These are phyloP conservation scores for Montipora foliosa DNA, from an alignment of 64 coral and sea anemone species.

Conservation along the genomic window DNA sequence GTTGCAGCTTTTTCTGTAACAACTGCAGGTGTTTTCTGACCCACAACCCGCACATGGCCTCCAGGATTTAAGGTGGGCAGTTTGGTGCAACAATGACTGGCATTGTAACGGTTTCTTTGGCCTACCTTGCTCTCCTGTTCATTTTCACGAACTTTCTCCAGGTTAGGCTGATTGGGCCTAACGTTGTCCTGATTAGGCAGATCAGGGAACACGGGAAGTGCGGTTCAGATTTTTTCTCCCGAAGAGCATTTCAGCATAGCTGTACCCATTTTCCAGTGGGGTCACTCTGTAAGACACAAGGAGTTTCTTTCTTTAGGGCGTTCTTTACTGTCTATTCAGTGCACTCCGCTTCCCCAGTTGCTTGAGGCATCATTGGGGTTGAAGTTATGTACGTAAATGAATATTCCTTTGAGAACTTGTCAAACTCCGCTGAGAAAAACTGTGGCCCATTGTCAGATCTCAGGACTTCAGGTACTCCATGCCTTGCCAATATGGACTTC, in stretches of 20 bases:
- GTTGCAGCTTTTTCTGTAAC: neutral
- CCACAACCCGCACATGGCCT: neutral
- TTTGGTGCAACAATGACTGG: neutral
- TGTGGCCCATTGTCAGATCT: neutral
- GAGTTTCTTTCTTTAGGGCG: too few species aligned
- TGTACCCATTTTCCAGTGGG: too few species aligned
- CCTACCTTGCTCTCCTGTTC: neutral
- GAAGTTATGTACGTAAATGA: too few species aligned
- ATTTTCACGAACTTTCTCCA: neutral
- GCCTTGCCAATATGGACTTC: slow-evolving; percentile 14
- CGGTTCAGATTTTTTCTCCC: too few species aligned
- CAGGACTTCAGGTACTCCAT: neutral
- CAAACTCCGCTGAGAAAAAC: neutral
- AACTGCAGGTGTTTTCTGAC: neutral
- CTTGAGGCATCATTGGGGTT: too few species aligned
- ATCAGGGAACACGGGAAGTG: too few species aligned
- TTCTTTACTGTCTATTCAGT: too few species aligned
- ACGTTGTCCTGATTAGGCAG: too few species aligned
- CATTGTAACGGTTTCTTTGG: neutral
- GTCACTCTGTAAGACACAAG: too few species aligned
- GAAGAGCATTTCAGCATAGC: too few species aligned
- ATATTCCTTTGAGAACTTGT: neutral
- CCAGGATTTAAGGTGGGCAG: neutral
- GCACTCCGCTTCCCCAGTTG: too few species aligned
- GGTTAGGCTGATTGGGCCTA: neutral